These are phyloP conservation scores for Tachyglossus aculeatus DNA, from an alignment of 2,797 vertebrate genomes.

Conservation along the genomic window DNA sequence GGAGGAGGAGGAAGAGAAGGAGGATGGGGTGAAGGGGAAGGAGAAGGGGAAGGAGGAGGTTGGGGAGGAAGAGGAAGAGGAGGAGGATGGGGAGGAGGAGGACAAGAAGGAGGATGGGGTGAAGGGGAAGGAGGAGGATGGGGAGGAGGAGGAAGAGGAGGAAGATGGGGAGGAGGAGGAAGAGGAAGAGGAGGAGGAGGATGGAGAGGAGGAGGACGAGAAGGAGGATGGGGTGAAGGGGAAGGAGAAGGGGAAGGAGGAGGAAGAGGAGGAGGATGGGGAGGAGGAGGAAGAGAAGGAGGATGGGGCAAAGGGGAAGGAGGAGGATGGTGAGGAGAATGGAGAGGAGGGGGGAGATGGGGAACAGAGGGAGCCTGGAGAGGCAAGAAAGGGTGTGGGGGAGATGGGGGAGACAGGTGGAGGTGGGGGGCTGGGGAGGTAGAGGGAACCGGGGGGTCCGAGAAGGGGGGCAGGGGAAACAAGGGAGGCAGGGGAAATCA, in stretches of 20 bases:
- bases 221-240: constrained; percentile 98
- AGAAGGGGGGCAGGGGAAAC: too few relatives aligned
- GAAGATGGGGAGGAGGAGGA: constrained; percentile 56
- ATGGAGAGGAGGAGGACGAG: constrained; percentile 96
- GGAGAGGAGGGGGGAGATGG: too few relatives aligned
- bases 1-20: constrained; percentile 87
- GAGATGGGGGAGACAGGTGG: too few relatives aligned
- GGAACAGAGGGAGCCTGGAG: too few relatives aligned
- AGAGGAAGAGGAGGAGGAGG: constrained; percentile 36
- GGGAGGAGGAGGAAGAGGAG: constrained; percentile 58
- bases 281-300: constrained; percentile 50
- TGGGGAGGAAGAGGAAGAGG: constrained; percentile 55
- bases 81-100: constrained; percentile 81
- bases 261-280: constrained; percentile 62
- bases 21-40: constrained; percentile 61
- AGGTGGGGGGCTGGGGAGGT: too few relatives aligned
- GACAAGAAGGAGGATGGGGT: constrained; percentile 97
- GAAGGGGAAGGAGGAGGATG: constrained; percentile 82
- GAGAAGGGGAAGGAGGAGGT: constrained; percentile 57
- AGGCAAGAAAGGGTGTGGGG: too few relatives aligned
- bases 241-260: constrained; percentile 85
- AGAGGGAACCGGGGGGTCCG: too few relatives aligned
- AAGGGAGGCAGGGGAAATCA: too few relatives aligned
- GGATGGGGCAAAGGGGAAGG: constrained; percentile 56
- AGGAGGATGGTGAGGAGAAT: constrained; percentile 13